Evolutionary conservation across 64 coral and sea anemone species (phyloP), one percentile per base, ranked within the genome.

Genomic region (Trachythela sp.): DNA sequence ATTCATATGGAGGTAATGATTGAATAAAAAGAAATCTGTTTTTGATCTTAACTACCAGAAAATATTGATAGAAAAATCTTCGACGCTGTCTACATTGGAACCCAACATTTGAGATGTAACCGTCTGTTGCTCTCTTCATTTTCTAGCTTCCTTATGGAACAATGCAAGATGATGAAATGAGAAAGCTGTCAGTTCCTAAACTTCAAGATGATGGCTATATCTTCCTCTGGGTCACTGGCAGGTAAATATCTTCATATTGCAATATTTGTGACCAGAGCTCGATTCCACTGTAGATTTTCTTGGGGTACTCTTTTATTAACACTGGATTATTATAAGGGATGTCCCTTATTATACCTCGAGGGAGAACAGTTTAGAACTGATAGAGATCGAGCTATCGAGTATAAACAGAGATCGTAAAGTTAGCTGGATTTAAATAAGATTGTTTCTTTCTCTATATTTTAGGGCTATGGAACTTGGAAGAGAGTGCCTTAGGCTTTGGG

Each of bases 131-230:
- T 30, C 14, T 37, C 7, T 42, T 40, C 27, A 32, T 24, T 85
- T 84, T 24, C 13, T 86, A 98, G 95, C 89, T 98, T 17, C 95
- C 95, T 22, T 98, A 98, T 89, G 95, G 95, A 24, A 98, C 95
- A n/a, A 98, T 98, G 95, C 92, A 93, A 39, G 95, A 98, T 89
- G 95, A 98, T 70, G 95, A 98, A 48, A 98, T 98, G 95, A 89
- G 95, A 8, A 94, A 98, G 54, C 71, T 98, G 30, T 87, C 92
- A 41, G 92, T 98, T 13, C 95, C 95, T 24, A 92, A 93, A 17
- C 83, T 92, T 37, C 95, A 98, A 48, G 95, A 94, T 64, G 92
- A 98, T 49, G 95, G 95, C 18, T 98, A 94, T 39, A 98, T 98
- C 54, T 98, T 98, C 26, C 91, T 98, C n/a, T 98, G 95, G 95